Percentiles rank a stretch among this genome's conserved stretches.
These are phyloP conservation scores for Synanthedon myopaeformis DNA, from an alignment of 2,888 invertebrate genomes.

Conservation along the genomic window DNA sequence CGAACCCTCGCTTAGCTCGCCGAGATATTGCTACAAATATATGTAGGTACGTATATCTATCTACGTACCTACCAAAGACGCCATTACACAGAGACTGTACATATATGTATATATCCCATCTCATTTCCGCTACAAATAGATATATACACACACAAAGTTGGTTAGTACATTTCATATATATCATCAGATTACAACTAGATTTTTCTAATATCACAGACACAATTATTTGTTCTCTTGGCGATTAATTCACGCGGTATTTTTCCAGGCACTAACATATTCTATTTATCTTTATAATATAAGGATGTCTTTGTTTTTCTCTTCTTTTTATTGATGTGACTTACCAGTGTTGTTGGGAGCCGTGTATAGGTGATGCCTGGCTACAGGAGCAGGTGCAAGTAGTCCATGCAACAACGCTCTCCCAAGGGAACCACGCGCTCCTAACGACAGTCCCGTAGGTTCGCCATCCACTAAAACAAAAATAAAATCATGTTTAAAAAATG, in stretches of 20 bases:
- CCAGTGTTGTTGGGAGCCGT: constrained; percentile 78
- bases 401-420: constrained; percentile 72
- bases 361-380: constrained; percentile 64
- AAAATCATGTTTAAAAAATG: background rate
- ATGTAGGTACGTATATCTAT: background rate
- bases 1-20: background rate
- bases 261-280: no score
- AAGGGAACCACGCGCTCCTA: constrained; percentile 56
- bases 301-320: background rate
- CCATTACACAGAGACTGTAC: background rate
- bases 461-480: constrained; percentile 65
- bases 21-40: background rate
- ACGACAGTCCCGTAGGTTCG: constrained; percentile 71
- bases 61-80: no score
- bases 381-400: constrained; percentile 72
- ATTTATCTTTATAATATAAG: no score
- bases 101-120: background rate
- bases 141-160: background rate
- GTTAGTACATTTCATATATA: no score
- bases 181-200: no score
- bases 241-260: no score
- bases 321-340: constrained; percentile 24
- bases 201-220: no score
- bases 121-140: background rate
- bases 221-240: no score